Conservation (phyloP, 1,140 invertebrate species). For the Diachasmimorpha longicaudata region DNA sequence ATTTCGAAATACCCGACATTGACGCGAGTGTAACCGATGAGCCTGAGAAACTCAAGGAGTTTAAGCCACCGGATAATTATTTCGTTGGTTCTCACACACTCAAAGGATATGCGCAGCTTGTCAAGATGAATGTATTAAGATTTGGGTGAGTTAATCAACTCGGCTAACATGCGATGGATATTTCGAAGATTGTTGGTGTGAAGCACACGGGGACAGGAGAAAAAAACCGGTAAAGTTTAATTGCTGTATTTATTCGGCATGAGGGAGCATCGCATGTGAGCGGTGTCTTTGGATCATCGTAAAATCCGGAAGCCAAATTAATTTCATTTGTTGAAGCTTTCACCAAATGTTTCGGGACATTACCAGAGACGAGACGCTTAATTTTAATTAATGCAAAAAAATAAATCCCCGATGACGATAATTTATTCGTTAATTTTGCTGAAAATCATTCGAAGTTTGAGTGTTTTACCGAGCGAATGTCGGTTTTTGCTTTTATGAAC, state of each 20-base stretch:
- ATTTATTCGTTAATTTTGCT: neutral
- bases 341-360: neutral
- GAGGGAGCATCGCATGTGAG: neutral
- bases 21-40: neutral
- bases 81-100: neutral
- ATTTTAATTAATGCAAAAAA: too few relatives aligned
- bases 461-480: too few relatives aligned
- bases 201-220: conserved; percentile 17
- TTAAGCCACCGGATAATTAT: neutral
- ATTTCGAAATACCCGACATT: neutral
- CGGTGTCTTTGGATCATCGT: neutral
- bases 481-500: too few relatives aligned
- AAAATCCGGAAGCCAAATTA: neutral
- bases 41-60: neutral
- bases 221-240: conserved; percentile 26
- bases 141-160: conserved; percentile 37
- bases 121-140: conserved; percentile 14
- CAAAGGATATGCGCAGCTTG: neutral
- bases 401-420: neutral
- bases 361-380: neutral
- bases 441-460: too few relatives aligned
- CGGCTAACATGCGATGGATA: neutral
- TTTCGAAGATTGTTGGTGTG: neutral
- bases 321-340: neutral
- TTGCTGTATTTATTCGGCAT: conserved; percentile 33